These are phyloP conservation scores for Pseudococcus viburni DNA, from an alignment of 2,888 invertebrate genomes.

Conservation along the genomic window DNA sequence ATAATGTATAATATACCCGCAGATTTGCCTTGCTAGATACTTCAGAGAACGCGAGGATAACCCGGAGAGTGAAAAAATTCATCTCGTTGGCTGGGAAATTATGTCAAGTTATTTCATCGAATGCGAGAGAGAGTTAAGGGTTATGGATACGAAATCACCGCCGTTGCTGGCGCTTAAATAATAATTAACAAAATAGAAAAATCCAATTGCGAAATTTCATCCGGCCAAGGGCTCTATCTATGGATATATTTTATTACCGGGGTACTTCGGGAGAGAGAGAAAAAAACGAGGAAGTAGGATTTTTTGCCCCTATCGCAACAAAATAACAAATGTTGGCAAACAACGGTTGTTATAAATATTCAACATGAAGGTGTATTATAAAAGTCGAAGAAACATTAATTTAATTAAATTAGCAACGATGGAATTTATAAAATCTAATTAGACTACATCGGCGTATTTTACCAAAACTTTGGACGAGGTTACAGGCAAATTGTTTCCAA, in stretches of 20 bases:
- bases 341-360: constrained; percentile 49
- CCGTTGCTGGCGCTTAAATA: not conserved
- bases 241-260: not conserved
- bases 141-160: not conserved
- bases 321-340: constrained; percentile 36
- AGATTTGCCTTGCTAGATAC: not conserved
- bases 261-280: not conserved
- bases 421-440: constrained; percentile 62
- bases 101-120: constrained; percentile 22
- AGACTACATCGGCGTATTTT: constrained; percentile 58
- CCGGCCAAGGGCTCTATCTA: not conserved
- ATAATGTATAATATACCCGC: not conserved
- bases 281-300: not conserved
- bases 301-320: not conserved
- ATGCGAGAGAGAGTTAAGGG: not conserved
- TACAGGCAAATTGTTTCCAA: constrained; percentile 40
- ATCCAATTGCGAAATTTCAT: constrained; percentile 26
- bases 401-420: constrained; percentile 60
- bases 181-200: constrained; percentile 24
- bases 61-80: not conserved
- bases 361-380: constrained; percentile 52
- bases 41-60: not conserved
- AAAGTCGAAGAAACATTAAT: constrained; percentile 63
- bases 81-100: not conserved
- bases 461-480: constrained; percentile 45